A percentile compares a stretch with the other conserved stretches of the same genome.
Conservation (phyloP, 2,888 invertebrate genomes). For the Pseudococcus longispinus region DNA sequence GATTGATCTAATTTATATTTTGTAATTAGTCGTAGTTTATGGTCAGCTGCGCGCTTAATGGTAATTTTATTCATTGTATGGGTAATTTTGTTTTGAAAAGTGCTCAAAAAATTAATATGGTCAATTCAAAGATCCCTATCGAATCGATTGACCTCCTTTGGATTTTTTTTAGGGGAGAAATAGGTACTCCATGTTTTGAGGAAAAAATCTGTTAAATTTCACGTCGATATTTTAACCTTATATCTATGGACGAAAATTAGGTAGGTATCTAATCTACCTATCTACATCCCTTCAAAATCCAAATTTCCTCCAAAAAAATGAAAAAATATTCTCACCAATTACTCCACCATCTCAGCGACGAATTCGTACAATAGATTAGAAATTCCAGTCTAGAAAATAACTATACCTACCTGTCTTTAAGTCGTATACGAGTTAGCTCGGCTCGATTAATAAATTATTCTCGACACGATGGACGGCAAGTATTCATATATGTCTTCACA, state of each 20-base stretch:
- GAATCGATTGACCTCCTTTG: too few relatives aligned
- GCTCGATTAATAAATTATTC: constrained; percentile 52
- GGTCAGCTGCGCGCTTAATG: background rate
- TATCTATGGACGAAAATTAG: too few relatives aligned
- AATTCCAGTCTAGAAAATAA: background rate
- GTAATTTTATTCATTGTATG: background rate
- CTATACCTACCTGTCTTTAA: background rate
- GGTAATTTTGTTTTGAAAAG: too few relatives aligned
- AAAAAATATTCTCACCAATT: background rate
- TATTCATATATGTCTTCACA: constrained; percentile 57
- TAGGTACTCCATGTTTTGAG: too few relatives aligned
- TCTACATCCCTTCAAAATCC: background rate
- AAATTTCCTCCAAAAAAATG: background rate
- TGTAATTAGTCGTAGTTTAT: background rate
- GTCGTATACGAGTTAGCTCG: background rate
- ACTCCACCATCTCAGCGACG: background rate
- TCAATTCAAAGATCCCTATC: too few relatives aligned
- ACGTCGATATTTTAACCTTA: too few relatives aligned
- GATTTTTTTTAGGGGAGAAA: too few relatives aligned
- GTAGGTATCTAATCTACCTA: too few relatives aligned
- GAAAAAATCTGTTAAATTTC: too few relatives aligned
- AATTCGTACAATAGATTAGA: background rate
- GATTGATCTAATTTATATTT: background rate
- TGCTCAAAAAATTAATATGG: too few relatives aligned
- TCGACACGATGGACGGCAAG: constrained; percentile 47